Conservation (phyloP, 2,113 vertebrate species). For the Lepus europaeus region DNA sequence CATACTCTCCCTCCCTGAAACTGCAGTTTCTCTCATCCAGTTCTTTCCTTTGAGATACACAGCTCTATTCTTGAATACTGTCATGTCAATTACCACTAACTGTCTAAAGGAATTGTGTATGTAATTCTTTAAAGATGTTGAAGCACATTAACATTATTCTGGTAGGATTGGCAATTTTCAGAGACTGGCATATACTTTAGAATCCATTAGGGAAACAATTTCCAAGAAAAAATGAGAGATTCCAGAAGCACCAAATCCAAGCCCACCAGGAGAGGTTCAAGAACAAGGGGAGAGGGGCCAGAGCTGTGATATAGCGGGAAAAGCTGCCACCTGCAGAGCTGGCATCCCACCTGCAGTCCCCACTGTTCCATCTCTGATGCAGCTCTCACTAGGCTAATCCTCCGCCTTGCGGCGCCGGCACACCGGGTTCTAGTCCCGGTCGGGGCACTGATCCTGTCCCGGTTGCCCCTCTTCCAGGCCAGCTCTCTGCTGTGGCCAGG, state of each 20-base stretch:
- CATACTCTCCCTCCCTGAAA: neutral
- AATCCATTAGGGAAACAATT: neutral
- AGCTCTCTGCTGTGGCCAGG: too few species aligned
- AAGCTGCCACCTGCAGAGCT: too few species aligned
- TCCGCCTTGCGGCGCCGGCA: too few species aligned
- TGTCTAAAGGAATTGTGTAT: neutral
- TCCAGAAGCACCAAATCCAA: conserved; percentile 1
- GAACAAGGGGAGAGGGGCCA: neutral
- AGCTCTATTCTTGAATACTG: conserved; percentile 6
- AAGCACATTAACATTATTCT: neutral
- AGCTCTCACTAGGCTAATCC: too few species aligned
- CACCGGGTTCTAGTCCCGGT: too few species aligned
- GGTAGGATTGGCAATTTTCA: neutral
- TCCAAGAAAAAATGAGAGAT: neutral
- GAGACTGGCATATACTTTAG: neutral
- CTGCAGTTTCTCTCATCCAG: neutral
- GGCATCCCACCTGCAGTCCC: too few species aligned
- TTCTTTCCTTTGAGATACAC: conserved; percentile 14
- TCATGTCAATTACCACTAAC: neutral
- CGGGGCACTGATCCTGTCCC: too few species aligned
- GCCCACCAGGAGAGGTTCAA: neutral
- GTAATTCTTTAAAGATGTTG: neutral
- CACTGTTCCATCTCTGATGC: too few species aligned
- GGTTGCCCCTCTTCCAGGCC: too few species aligned
- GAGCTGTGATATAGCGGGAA: too few species aligned